phyloP scores from a whole-genome alignment of 2,113 vertebrate genomes.

The Callocephalon fimbriatum region DNA sequence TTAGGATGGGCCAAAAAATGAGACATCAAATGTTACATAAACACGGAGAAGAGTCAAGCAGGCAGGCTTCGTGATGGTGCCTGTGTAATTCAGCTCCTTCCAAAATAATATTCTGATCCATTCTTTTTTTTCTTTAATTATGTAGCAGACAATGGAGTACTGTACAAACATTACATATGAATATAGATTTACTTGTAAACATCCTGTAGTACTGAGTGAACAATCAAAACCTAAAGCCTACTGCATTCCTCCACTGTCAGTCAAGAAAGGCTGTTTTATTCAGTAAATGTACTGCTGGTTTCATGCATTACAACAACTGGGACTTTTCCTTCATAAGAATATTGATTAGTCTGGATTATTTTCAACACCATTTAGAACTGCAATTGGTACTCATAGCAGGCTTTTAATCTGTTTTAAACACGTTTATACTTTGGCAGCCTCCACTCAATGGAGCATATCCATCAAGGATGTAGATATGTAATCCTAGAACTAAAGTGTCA shows the following conservation, averaged over 20 bases:
- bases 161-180: background rate
- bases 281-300: constrained; percentile 38
- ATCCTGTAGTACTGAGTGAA: background rate
- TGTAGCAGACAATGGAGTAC: background rate
- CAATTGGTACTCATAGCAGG: background rate
- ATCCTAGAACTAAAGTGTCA: constrained; percentile 57
- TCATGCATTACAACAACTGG: constrained; percentile 33
- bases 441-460: constrained; percentile 29
- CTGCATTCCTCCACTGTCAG: constrained; percentile 7
- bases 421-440: background rate
- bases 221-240: background rate
- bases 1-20: background rate
- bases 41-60: background rate
- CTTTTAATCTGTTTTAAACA: constrained; percentile 69
- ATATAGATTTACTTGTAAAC: background rate
- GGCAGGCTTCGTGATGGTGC: background rate
- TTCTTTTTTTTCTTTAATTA: background rate
- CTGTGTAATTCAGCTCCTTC: background rate
- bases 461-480: constrained; percentile 41
- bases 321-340: constrained; percentile 43
- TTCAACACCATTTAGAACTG: constrained; percentile 59
- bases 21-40: background rate
- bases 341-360: constrained; percentile 66
- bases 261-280: constrained; percentile 48
- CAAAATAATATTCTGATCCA: background rate